Base-by-base conservation (phyloP, 2,888 invertebrate species). In the Tillus elongatus region DNA sequence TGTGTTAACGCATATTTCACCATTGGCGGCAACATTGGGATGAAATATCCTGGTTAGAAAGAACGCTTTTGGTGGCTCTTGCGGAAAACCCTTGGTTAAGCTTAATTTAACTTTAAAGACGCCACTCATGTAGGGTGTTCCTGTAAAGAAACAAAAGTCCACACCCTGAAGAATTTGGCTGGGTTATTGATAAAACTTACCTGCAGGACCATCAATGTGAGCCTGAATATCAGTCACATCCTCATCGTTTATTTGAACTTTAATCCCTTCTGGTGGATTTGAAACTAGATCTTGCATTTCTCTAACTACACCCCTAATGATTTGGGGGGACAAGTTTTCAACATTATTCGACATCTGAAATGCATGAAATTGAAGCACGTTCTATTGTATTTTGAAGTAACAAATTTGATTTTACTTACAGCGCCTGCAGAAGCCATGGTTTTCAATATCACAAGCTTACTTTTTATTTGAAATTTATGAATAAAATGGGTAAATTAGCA, bases 31-130 rank as follows among this genome's bases (percentile, higher is more conserved):
- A 52, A 96, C 93, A 72, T 96, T 96, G 14, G 95, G 95, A 68
- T 96, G 95, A 71, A 96, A 96, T 61, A 96, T 90, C 73, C 88
- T 90, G 36, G 95, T 96, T 43, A 91, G 71, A 67, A 96, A 96
- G 69, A 73, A 82, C 38, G 87, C 93, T 69, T 92, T 92, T 31
- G 95, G 95, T 49, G 95, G 91, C 51, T 82, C 79, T 53, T 81
- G 74, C 6, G 95, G 95, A 67, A 91, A 96, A 64, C 90, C 90
- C 70, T 91, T 91, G 9, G 89, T 88, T 40, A 96, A 73, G 44
- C 82, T 82, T 51, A 96, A 69, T 64, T 92, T 91, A 44, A 93
- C 83, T 63, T 82, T 81, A 68, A 96, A 96, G 51, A 79, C 70
- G 34, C 95, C 95, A 42, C 85, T 83, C 45, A 79, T 74, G 66